Evolutionary conservation across 2,113 vertebrate genomes (phyloP).

Genomic region (Rutilus rutilus): DNA sequence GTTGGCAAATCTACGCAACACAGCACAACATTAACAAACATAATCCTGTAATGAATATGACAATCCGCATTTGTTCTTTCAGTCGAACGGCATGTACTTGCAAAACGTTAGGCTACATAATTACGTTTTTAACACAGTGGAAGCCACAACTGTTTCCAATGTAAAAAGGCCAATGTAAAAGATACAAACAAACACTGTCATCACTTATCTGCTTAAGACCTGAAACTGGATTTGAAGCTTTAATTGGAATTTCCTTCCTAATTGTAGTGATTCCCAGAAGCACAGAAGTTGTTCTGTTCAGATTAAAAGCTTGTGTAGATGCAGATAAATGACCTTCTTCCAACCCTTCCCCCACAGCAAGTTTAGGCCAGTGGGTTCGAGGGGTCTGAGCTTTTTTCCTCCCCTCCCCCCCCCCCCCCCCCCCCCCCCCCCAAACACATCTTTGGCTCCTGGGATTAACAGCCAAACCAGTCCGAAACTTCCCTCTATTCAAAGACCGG

Average conservation of each 20-base stretch:
- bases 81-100: background rate
- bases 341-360: constrained; percentile 33
- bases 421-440: background rate
- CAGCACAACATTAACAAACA: background rate
- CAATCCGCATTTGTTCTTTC: constrained; percentile 1
- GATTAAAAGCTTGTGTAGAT: constrained; percentile 19
- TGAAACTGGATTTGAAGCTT: constrained; percentile 19
- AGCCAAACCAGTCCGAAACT: constrained; percentile 5
- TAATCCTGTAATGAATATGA: background rate
- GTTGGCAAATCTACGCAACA: background rate
- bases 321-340: constrained; percentile 33
- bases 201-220: background rate
- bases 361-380: background rate
- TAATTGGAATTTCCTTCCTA: constrained; percentile 40
- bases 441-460: background rate
- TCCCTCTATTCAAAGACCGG: background rate
- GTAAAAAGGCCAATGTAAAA: background rate
- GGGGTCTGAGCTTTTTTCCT: background rate
- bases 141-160: too few relatives aligned
- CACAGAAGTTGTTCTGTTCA: constrained; percentile 16
- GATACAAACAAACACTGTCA: background rate
- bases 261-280: constrained; percentile 11
- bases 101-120: background rate
- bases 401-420: background rate
- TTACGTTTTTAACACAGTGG: background rate